Evolutionary conservation across 2,797 vertebrate genomes (phyloP).

Genomic region (Eupleurogrammus muticus): DNA sequence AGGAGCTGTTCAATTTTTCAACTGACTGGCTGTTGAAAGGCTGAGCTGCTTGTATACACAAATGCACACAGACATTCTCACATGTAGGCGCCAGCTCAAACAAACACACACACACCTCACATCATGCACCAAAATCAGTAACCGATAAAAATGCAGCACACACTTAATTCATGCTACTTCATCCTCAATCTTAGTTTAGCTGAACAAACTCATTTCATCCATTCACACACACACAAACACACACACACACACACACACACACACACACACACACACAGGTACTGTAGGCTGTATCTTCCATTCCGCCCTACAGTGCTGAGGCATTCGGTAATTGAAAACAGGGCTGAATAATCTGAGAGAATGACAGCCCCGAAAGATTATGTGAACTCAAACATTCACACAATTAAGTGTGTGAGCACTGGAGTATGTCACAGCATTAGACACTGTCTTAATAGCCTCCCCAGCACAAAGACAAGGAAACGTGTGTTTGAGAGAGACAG

Average conservation of each 20-base stretch:
- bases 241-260: slow-evolving; percentile 39
- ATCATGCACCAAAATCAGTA: slow-evolving; percentile 31
- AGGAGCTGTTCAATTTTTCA: slow-evolving; percentile 74
- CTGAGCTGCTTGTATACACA: slow-evolving; percentile 53
- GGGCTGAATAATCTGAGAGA: slow-evolving; percentile 82
- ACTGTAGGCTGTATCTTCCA: slow-evolving; percentile 66
- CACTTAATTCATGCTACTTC: slow-evolving; percentile 43
- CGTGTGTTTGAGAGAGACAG: slow-evolving; percentile 39
- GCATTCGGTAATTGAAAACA: slow-evolving; percentile 84
- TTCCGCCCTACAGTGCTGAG: slow-evolving; percentile 65
- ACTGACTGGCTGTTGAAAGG: slow-evolving; percentile 68
- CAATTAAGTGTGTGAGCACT: slow-evolving; percentile 82
- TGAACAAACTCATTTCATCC: slow-evolving; percentile 33
- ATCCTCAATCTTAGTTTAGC: slow-evolving; percentile 48
- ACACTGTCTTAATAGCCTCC: slow-evolving; percentile 79
- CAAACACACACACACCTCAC: slow-evolving; percentile 7
- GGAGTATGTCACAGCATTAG: slow-evolving; percentile 78
- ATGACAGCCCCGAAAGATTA: slow-evolving; percentile 84
- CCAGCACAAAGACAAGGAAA: slow-evolving; percentile 62
- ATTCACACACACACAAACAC: slow-evolving; percentile 22
- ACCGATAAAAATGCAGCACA: slow-evolving; percentile 42
- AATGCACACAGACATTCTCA: slow-evolving; percentile 15
- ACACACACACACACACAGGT: slow-evolving; percentile 26
- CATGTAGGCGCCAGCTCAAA: slow-evolving; percentile 25
- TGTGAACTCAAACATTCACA: slow-evolving; percentile 86